A percentile compares a stretch with the other conserved stretches of the same genome.
Conservation (phyloP, 2,888 invertebrate species). For the Dioctria rufipes region DNA sequence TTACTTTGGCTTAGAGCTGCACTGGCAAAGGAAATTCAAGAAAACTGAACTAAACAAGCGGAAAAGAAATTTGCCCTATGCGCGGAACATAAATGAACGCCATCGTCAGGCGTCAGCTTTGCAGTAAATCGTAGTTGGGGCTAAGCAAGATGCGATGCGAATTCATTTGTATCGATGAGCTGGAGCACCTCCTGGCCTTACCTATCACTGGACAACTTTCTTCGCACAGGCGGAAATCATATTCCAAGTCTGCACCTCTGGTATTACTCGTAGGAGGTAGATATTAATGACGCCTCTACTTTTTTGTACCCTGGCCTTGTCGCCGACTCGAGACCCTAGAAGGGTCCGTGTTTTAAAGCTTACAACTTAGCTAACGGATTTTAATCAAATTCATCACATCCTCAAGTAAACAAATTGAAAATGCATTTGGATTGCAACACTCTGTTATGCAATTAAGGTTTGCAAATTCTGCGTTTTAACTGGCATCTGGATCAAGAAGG, state of each 20-base stretch:
- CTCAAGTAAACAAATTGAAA: neutral
- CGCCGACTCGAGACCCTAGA: neutral
- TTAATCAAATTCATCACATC: neutral
- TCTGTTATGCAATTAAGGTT: neutral
- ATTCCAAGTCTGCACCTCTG: neutral
- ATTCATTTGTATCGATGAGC: too few species aligned
- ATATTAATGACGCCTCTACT: neutral
- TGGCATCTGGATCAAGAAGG: conserved; percentile 38
- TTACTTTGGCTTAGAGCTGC: neutral
- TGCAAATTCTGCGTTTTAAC: conserved; percentile 31
- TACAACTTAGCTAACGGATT: neutral
- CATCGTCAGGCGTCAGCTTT: neutral
- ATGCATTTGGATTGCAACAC: neutral
- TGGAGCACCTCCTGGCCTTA: neutral
- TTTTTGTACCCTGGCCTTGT: neutral
- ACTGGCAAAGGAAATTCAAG: conserved; percentile 16
- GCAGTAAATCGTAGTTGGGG: too few species aligned
- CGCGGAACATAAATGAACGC: conserved; percentile 31
- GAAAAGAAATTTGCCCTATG: conserved; percentile 43
- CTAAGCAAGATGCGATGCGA: too few species aligned
- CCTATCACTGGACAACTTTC: conserved; percentile 2
- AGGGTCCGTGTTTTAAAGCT: neutral
- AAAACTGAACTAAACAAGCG: conserved; percentile 26
- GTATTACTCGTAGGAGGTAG: neutral
- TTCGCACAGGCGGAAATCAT: neutral